Evolutionary conservation across 2,888 invertebrate genomes (phyloP), one percentile per base, ranked within the genome.

Genomic region (Yponomeuta cagnagella): DNA sequence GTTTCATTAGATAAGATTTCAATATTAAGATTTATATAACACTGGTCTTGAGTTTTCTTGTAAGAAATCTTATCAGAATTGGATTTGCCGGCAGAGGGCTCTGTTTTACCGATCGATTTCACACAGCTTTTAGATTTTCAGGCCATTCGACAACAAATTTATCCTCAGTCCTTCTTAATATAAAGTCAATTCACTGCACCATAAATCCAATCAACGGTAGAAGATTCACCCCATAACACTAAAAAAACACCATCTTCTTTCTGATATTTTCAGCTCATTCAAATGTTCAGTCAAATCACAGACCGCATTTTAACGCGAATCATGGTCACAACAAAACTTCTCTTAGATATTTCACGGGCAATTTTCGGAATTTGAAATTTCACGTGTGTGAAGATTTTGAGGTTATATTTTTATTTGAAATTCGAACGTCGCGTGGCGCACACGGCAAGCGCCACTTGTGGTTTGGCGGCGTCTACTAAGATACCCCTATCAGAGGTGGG

Each of bases 381-480:
- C 76, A 74, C 73, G 75, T 88, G 86, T 84, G 63, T 76, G 12
- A 58, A 15, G 15, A 58, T 76, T 82, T 79, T 77, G 75, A 83
- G 80, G 83, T 79, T 81, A 79, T 79, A 76, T 74, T 75, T 74
- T 75, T 73, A 78, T 77, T 74, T 52, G 48, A 71, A 79, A 82
- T 77, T 76, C 52, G 52, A 73, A 76, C 75, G 79, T 80, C 85
- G 87, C 90, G 89, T 85, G 90, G 91, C 90, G 90, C 90, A 79
- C 82, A 81, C 87, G 83, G 80, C 90, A 79, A 89, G 90, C 91
- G 92, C 91, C 87, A 83, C 87, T 82, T 86, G 85, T 87, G 86
- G 88, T 90, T 88, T 91, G 90, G 80, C 78, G 80, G 80, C 84
- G 79, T 79, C 77, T 78, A 79, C 81, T 76, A 78, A 75, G 75